phyloP scores from a whole-genome alignment of 1,140 invertebrate genomes.

The Pentalonia nigronervosa region DNA sequence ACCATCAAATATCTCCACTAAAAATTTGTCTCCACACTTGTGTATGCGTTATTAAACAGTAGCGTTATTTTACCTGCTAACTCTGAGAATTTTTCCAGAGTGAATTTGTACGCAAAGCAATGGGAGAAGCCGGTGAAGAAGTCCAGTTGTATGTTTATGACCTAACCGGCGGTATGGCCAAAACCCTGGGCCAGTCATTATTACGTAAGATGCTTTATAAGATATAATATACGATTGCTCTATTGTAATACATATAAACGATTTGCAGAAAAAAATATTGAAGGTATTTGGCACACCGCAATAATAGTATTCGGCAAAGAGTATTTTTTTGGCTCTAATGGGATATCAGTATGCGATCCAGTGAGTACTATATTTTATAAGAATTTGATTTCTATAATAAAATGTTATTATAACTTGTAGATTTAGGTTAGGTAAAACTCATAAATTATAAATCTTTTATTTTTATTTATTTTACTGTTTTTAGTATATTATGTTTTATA shows the following conservation, averaged over 20 bases:
- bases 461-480: background rate
- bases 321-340: constrained; percentile 84
- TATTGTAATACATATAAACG: background rate
- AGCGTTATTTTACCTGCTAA: background rate
- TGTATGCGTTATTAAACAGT: background rate
- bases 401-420: background rate
- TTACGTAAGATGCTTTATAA: constrained; percentile 51
- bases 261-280: constrained; percentile 73
- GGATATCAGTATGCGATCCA: constrained; percentile 80
- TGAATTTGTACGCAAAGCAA: background rate
- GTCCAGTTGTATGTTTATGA: constrained; percentile 59
- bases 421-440: background rate
- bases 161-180: constrained; percentile 53
- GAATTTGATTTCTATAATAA: background rate
- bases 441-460: background rate
- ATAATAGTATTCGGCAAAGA: constrained; percentile 85
- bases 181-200: constrained; percentile 38
- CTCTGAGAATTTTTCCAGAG: background rate
- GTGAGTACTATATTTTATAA: constrained; percentile 68
- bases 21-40: background rate
- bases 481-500: too few species aligned
- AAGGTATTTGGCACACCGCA: constrained; percentile 88
- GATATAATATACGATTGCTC: background rate
- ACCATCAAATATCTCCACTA: background rate
- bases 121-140: constrained; percentile 58